Percentiles rank a stretch among this genome's conserved stretches.
Evolutionary conservation across 2,888 invertebrate species (phyloP).

Genomic region (Erebia ligea): DNA sequence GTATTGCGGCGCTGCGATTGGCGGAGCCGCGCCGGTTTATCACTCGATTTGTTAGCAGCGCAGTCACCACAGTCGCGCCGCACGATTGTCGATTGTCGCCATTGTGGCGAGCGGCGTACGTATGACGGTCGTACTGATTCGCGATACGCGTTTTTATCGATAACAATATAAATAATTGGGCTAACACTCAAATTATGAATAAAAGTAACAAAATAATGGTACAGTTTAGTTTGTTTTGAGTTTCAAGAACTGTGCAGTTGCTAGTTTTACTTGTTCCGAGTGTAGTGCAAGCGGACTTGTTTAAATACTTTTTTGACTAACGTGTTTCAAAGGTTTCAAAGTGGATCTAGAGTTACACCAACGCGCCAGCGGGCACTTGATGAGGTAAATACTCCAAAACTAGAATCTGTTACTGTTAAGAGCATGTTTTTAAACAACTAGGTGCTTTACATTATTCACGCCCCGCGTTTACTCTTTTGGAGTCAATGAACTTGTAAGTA

Average conservation of each 20-base stretch:
- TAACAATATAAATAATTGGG: conserved; percentile 51
- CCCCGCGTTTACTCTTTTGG: conserved; percentile 26
- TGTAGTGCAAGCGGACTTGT: conserved; percentile 56
- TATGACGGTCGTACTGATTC: conserved; percentile 58
- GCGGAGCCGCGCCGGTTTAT: conserved; percentile 68
- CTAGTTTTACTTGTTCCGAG: conserved; percentile 45
- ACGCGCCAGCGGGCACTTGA: conserved; percentile 90
- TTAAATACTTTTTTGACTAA: conserved; percentile 49
- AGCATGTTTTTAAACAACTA: neutral
- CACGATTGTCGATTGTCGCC: conserved; percentile 82
- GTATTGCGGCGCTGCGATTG: conserved; percentile 69
- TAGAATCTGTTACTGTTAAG: conserved; percentile 31
- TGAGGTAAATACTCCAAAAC: conserved; percentile 78
- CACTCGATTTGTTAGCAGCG: conserved; percentile 79
- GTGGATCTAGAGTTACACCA: conserved; percentile 91
- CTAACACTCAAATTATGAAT: conserved; percentile 57
- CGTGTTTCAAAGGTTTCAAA: conserved; percentile 79
- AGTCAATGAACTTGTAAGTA: conserved; percentile 56
- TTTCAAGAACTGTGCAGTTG: conserved; percentile 45
- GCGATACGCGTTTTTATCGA: conserved; percentile 64
- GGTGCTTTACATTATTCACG: conserved; percentile 11
- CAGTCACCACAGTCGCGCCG: conserved; percentile 76
- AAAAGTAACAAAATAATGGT: conserved; percentile 48
- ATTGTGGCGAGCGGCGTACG: conserved; percentile 73
- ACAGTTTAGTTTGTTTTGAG: conserved; percentile 49